Conservation (phyloP, 2,888 invertebrate species). For the Ochropacha duplaris region DNA sequence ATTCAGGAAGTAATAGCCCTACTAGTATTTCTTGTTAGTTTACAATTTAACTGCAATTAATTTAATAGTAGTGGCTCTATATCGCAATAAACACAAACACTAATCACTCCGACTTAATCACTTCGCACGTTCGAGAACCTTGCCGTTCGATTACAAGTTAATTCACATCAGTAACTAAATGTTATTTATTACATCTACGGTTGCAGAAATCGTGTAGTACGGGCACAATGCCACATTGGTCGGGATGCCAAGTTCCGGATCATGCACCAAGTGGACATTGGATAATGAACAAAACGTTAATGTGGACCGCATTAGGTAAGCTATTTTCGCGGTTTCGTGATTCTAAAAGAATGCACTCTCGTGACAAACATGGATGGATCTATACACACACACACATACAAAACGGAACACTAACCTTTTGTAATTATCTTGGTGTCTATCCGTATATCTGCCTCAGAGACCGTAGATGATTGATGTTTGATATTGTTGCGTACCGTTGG, state of each 20-base stretch:
- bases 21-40: background rate
- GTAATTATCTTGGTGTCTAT: no score
- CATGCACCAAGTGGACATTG: slow-evolving; percentile 16
- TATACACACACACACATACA: no score
- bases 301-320: slow-evolving; percentile 1
- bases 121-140: background rate
- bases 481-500: no score
- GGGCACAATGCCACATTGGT: slow-evolving; percentile 7
- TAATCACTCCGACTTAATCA: background rate
- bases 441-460: no score
- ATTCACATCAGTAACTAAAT: background rate
- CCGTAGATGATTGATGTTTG: no score
- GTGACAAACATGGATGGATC: no score
- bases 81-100: background rate
- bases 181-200: background rate
- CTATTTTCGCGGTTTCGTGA: background rate
- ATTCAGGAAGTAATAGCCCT: no score
- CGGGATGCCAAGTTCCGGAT: slow-evolving; percentile 2
- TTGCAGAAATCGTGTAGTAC: slow-evolving; percentile 1
- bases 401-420: no score
- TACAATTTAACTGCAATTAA: background rate
- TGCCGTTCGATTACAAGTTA: background rate
- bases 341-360: no score
- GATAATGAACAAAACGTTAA: slow-evolving; percentile 15
- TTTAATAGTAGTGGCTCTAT: background rate